These are phyloP conservation scores for Deilephila elpenor DNA, from an alignment of 2,888 invertebrate species.

Conservation along the genomic window DNA sequence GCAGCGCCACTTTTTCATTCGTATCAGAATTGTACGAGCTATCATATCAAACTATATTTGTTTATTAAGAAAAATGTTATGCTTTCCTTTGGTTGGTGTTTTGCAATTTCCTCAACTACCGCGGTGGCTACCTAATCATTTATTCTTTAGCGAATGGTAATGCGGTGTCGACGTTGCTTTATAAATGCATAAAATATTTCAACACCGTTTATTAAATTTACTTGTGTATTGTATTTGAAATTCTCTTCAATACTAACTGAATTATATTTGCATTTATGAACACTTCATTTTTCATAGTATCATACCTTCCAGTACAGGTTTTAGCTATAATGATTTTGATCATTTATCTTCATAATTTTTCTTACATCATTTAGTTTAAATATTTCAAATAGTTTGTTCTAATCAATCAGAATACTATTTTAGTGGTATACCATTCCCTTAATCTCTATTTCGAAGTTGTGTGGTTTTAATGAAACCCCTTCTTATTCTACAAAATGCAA, in stretches of 20 bases:
- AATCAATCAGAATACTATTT: too few relatives aligned
- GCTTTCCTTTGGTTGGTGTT: constrained; percentile 7
- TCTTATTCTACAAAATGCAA: too few relatives aligned
- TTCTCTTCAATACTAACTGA: neutral
- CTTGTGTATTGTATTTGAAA: neutral
- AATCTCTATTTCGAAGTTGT: too few relatives aligned
- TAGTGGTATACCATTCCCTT: too few relatives aligned
- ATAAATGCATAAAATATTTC: constrained; percentile 23
- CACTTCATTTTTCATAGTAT: too few relatives aligned
- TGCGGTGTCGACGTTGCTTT: neutral
- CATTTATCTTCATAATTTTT: too few relatives aligned
- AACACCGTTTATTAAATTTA: neutral
- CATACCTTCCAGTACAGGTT: too few relatives aligned
- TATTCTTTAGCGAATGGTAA: constrained; percentile 16
- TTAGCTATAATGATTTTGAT: too few relatives aligned
- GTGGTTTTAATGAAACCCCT: too few relatives aligned
- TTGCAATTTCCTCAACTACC: constrained; percentile 3
- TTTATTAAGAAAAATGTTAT: constrained; percentile 14
- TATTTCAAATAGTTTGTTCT: too few relatives aligned
- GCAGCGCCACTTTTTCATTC: neutral
- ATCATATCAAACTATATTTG: neutral
- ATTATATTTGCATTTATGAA: too few relatives aligned
- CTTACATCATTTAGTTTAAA: too few relatives aligned
- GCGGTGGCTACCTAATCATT: neutral
- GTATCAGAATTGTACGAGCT: neutral